These are phyloP conservation scores for Drosophila peninsularis DNA, from an alignment of 2,888 invertebrate species.

Conservation along the genomic window DNA sequence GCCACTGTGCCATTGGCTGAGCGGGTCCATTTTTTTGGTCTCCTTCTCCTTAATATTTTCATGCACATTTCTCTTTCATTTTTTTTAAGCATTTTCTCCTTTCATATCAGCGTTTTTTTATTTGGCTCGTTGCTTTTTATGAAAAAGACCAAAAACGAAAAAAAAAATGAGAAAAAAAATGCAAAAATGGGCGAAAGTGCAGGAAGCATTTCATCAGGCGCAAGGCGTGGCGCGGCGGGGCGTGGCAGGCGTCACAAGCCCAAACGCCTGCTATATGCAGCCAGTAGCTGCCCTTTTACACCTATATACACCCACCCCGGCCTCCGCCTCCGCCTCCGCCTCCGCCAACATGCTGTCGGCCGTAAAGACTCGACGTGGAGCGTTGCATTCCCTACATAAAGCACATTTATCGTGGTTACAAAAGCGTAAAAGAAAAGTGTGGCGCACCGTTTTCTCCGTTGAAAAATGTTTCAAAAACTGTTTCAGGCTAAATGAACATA, in stretches of 20 bases:
- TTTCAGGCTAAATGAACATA: conserved; percentile 79
- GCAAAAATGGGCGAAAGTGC: conserved; percentile 68
- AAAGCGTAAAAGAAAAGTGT: conserved; percentile 78
- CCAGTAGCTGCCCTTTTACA: conserved; percentile 28
- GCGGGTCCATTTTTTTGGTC: not conserved
- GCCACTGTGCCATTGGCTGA: conserved; percentile 22
- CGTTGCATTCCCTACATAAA: conserved; percentile 68
- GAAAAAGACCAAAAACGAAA: conserved; percentile 32
- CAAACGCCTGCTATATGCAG: conserved; percentile 33
- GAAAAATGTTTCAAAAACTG: conserved; percentile 78
- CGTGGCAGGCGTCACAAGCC: conserved; percentile 13
- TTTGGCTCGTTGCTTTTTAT: conserved; percentile 32
- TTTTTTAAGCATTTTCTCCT: conserved; percentile 25
- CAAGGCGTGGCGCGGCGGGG: conserved; percentile 17
- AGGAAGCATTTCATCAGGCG: conserved; percentile 79
- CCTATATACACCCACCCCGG: not conserved
- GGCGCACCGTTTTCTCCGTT: conserved; percentile 57
- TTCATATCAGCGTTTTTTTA: conserved; percentile 16
- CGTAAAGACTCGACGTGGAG: conserved; percentile 37
- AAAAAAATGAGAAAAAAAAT: conserved; percentile 32
- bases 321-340: not conserved
- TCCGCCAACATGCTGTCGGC: conserved; percentile 16
- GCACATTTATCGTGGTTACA: conserved; percentile 81
- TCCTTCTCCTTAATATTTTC: conserved; percentile 37
- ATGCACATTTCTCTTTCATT: conserved; percentile 12